Evolutionary conservation across 2,888 invertebrate genomes (phyloP), one percentile per base, ranked within the genome.

Genomic region (Galeopsomyia nigrocyanea): DNA sequence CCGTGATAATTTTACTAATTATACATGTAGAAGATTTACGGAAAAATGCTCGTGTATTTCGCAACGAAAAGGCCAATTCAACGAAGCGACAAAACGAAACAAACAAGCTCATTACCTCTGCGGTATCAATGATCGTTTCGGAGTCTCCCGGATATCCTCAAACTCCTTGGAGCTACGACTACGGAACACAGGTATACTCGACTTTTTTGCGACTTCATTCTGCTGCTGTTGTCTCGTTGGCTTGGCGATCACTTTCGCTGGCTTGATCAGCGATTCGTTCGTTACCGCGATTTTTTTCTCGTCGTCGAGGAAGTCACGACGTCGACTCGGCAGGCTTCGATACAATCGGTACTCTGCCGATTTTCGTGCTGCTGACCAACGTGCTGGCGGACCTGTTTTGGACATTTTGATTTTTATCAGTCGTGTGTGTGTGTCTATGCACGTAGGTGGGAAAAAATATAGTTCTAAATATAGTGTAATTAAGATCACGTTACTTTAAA

Each of bases 341-440:
- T 90, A 89, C 69, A 90, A 87, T 77, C 90, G 87, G 81, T 90
- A 84, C 83, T 91, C 88, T 47, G 90, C 87, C 1, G 89, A 89
- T 74, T 87, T 88, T 73, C 90, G 87, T 14, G 88, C 80, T 7
- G 87, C 86, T 47, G 87, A 87, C 90, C 90, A 86, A 61, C 89
- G 84, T 14, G 88, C 87, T 0, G 89, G 88, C 62, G 89, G 89
- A 82, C 89, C 89, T 90, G 79, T 71, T 73, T 58, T 62, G 21
- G 39, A 10, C 39, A 39, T 39, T 39, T 9, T 39, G 10, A 39
- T 13, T 1, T 7, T 39, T 3, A 39, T 39, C 39, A 39, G 39
- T 39, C 10, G 39, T 39, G 5, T 39, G 39, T 13, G n/a, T n/a
- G n/a, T n/a, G n/a, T n/a, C n/a, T n/a, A n/a, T n/a, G 39, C 13